phyloP scores from a whole-genome alignment of 2,797 vertebrate species.

The Adrianichthys oophorus region DNA sequence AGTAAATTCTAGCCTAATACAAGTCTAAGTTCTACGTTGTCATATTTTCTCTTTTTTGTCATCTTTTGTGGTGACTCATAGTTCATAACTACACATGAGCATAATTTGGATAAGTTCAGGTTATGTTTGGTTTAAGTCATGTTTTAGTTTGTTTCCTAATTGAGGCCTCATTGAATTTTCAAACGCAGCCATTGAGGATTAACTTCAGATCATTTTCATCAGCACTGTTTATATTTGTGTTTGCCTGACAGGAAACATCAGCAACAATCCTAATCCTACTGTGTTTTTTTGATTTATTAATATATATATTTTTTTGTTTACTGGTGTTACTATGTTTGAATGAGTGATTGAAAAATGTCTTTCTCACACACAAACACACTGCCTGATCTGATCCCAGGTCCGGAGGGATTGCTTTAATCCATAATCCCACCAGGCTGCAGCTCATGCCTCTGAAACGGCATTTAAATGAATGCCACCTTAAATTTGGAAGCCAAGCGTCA shows the following conservation, averaged over 20 bases:
- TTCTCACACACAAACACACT: constrained; percentile 1
- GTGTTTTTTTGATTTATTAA: constrained; percentile 25
- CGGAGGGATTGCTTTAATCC: constrained; percentile 75
- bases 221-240: too few species aligned
- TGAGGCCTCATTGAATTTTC: too few species aligned
- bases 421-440: constrained; percentile 64
- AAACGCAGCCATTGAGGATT: too few species aligned
- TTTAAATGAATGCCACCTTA: constrained; percentile 59
- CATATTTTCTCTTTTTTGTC: too few species aligned
- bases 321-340: constrained; percentile 24
- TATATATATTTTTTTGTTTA: constrained; percentile 34
- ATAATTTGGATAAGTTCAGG: too few species aligned
- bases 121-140: too few species aligned
- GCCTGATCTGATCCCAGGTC: constrained; percentile 5
- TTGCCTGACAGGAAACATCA: constrained; percentile 22
- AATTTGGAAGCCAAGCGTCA: constrained; percentile 51
- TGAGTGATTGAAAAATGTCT: constrained; percentile 51
- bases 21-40: too few species aligned
- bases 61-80: too few species aligned
- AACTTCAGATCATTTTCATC: too few species aligned
- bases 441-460: constrained; percentile 50
- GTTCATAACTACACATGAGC: too few species aligned
- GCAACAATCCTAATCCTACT: constrained; percentile 48
- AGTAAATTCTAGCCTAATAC: too few species aligned
- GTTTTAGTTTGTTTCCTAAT: too few species aligned